Base-by-base conservation (phyloP, 2,113 vertebrate genomes). In the Pelvicachromis taeniatus region DNA sequence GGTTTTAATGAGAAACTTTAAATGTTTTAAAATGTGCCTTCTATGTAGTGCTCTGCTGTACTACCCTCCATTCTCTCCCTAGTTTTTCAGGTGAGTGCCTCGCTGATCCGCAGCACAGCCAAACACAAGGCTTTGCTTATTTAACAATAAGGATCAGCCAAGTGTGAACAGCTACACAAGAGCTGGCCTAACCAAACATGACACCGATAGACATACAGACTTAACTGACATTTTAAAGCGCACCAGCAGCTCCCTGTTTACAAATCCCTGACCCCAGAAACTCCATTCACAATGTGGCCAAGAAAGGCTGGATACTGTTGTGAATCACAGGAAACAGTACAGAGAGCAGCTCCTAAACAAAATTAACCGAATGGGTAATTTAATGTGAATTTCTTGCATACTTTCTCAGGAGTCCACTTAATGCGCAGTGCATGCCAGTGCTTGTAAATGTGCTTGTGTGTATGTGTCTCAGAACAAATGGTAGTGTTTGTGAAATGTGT, bases 111-210 rank as follows among this genome's bases (percentile, higher is more conserved):
- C 85, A 86, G 77, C 83, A 83, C 78, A 78, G 29, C 45, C 59
- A 54, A 85, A 91, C 77, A 88, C 88, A 90, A 89, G 70, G 78
- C 89, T 91, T 73, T 90, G 92, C 95, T 95, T 94, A 91, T 92
- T 91, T 91, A 94, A 93, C 91, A 92, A 92, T 85, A 87, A 50
- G 45, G 65, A 83, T 87, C 86, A 89, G 83, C 83, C 90, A 78
- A 85, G 89, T 92, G 91, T 91, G 87, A 93, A 87, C 68, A 77
- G 91, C 93, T 84, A 75, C 83, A 90, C 84, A 81, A 88, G 70
- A 83, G 77, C 86, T 87, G 83, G 84, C 84, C 86, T 81, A 92
- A 80, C 81, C 85, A 87, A 92, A 92, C 90, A 91, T 79, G 87
- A 89, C 81, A 88, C 80, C 86, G 87, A 94, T 33, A 91, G 87